Base-by-base conservation (phyloP, 2,113 vertebrate genomes). In the Microcebus murinus region DNA sequence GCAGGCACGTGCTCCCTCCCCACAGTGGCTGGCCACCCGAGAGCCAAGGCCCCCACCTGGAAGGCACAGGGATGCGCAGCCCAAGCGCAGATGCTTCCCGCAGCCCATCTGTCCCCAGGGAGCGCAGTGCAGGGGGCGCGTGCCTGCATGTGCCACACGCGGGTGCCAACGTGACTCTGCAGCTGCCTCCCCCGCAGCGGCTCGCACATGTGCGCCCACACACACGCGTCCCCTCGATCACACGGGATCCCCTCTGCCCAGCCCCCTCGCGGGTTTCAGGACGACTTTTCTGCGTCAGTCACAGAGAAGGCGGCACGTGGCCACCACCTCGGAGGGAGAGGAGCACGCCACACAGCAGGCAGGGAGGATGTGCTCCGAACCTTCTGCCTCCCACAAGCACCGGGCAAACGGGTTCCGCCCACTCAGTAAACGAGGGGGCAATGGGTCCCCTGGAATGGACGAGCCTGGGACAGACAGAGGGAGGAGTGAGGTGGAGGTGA, bases 151-250 rank as follows among this genome's bases (percentile, higher is more conserved):
- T 25, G 59, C 50, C 34, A n/a, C 76, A 79, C 20, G 50, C 3
- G 50, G 25, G 50, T 14, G 50, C 17, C 76, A 55, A 23, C 11
- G 50, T 79, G 76, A 79, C 74, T 77, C 48, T 23, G 34, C 20
- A 7, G 76, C 50, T 34, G 50, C 76, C 74, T 8, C 45, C 74
- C 9, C 11, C 15, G 0, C 27, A 1, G 48, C 0, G 7, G 23
- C 61, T 50, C 45, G 20, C 74, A 17, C 31, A 18, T 52, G 74
- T 2, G 23, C 25, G 6, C 39, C 39, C 71, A 31, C 71, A 0
- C 4, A 11, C 9, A 0, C 34, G 39, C 0, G 0, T 6, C 27
- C 71, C 27, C 27, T 2, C 13, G 4, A 76, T 0, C 29, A 11
- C 89, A 20, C 39, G 39, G 63, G 18, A 4, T 52, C 31, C 42